Base-by-base conservation (phyloP, 2,888 invertebrate genomes). In the Oscheius sp. region DNA sequence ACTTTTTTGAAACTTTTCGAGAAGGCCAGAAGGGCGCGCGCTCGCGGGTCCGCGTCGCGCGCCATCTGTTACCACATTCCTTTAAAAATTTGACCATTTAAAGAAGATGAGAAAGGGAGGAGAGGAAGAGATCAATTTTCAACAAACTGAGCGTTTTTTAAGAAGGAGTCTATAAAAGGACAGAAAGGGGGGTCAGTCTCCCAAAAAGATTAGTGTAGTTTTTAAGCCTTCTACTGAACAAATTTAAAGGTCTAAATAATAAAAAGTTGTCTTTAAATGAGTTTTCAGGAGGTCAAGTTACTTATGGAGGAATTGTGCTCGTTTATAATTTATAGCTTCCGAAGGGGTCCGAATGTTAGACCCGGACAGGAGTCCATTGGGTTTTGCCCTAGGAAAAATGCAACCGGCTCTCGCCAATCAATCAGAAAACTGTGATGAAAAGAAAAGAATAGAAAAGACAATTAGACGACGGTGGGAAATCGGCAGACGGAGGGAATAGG, bases 1-100 rank as follows among this genome's bases (percentile, higher is more conserved):
- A 87, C 86, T 77, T 87, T 87, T 77, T 87, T 87, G 79, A 87
- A 87, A 13, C 81, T 81, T 72, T 84, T 85, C 35, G 86, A 87
- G 76, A 87, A 87, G 53, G 81, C 84, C 23, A 88, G 72, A 7
- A 87, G 76, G 6, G 85, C 85, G 18, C 77, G 69, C 53, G 76
- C 71, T 25, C 80, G 78, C 49, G 74, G 72, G 55, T 66, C 71
- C 58, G 56, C 75, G 56, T 68, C 68, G 46, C 75, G 72, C 35
- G 64, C 49, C 75, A 75, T 75, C 59, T 21, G 61, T 43, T 41
- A 61, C 41, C 66, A 49, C 49, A 52, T 66, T 43, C 41, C 61
- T 61, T 61, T 25, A 66, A 46, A 66, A 29, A 49, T 21, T n/a
- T 18, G 52, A 41, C 13, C 9, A 69, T 27, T 56, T 27, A 49